Evolutionary conservation across 2,113 vertebrate genomes (phyloP).

Genomic region (Nansenia antarctica): DNA sequence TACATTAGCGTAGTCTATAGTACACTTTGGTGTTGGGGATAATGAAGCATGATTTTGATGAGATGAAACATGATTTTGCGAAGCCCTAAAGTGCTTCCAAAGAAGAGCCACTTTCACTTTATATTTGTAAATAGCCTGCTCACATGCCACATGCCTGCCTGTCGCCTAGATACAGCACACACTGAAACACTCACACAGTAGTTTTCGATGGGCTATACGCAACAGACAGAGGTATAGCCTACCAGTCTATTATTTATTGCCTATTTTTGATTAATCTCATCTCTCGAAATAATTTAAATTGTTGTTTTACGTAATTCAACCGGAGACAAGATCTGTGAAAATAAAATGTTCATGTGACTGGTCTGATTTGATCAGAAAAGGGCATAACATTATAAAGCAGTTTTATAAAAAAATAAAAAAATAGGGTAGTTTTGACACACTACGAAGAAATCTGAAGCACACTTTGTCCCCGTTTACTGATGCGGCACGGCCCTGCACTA

Average conservation of each 20-base stretch:
- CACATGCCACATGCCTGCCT: slow-evolving; percentile 65
- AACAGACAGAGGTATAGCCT: too few species aligned
- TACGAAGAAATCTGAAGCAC: slow-evolving; percentile 46
- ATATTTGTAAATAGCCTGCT: background rate
- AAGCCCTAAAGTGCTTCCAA: background rate
- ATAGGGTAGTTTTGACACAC: slow-evolving; percentile 18
- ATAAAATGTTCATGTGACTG: too few species aligned
- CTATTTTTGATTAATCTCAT: too few species aligned
- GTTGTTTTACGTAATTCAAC: too few species aligned
- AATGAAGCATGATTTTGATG: too few species aligned
- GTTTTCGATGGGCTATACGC: too few species aligned
- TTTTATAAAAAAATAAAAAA: background rate
- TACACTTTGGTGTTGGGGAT: too few species aligned
- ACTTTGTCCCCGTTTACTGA: slow-evolving; percentile 59
- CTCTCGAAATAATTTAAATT: background rate
- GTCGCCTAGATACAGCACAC: slow-evolving; percentile 73
- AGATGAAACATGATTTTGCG: too few species aligned
- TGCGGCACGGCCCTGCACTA: slow-evolving; percentile 59
- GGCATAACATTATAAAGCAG: background rate
- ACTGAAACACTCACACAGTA: slow-evolving; percentile 25
- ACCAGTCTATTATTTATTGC: too few species aligned
- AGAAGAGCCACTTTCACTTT: background rate
- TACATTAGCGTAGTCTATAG: too few species aligned
- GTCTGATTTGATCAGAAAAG: background rate
- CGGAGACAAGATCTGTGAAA: background rate